Base-by-base conservation (phyloP, 1,140 invertebrate species). In the Holotrichia oblita region DNA sequence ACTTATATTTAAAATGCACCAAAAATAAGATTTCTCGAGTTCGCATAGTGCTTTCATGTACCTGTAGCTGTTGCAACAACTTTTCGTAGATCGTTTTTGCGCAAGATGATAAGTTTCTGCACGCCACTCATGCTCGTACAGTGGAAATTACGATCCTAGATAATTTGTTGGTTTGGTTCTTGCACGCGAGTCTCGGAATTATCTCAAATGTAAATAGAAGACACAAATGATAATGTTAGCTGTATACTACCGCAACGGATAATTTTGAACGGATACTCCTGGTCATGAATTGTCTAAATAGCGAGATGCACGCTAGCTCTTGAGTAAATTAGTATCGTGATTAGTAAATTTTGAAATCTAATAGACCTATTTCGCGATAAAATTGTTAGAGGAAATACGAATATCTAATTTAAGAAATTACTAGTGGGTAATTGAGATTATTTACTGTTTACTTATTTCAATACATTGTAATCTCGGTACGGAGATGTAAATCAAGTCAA, bases 171-270 rank as follows among this genome's bases (percentile, higher is more conserved):
- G 2, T 48, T 48, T 48, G 10, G 44, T 17, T 48, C 61, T 14
- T 69, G 61, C 61, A 69, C 61, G 61, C 61, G 61, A 69, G 20
- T 27, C 61, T 27, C 27, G 61, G 61, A 69, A 69, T 69, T 69
- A 69, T 69, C 61, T 69, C 61, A 69, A 69, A 69, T 69, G 61
- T 69, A 69, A 69, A 69, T 69, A 69, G 61, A 34, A 69, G 61
- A 34, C 61, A 34, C 22, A 69, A 34, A 69, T 69, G 61, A 34
- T 48, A 48, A 48, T 14, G 44, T 69, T 55, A 17, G 48, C 24
- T 10, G 61, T 34, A 12, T 69, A 34, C 61, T 69, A 20, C 61
- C 22, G 61, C 27, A 14, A 20, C 27, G 61, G 61, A 69, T 69
- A 69, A 69, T 69, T 69, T 69, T 69, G 61, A 69, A 34, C 17